Conservation (phyloP, 2,888 invertebrate genomes). For the Encarsia formosa region DNA sequence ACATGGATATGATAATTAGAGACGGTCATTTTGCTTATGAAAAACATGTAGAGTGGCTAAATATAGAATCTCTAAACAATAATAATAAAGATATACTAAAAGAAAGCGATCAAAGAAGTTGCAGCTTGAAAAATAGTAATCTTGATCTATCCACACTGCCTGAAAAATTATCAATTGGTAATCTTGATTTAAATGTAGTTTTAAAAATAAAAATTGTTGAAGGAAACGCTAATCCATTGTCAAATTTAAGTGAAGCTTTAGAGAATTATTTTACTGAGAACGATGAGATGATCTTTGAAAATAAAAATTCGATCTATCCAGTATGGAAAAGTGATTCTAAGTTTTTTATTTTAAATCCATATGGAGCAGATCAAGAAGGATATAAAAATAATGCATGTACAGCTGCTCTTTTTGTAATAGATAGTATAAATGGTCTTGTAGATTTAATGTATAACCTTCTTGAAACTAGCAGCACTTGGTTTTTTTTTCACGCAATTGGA, state of each 20-base stretch:
- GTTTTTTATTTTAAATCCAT: conserved; percentile 44
- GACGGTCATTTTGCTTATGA: conserved; percentile 33
- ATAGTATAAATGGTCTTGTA: conserved; percentile 37
- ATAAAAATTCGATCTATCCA: conserved; percentile 38
- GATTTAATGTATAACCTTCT: conserved; percentile 38
- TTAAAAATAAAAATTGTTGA: conserved; percentile 32
- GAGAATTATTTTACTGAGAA: conserved; percentile 40
- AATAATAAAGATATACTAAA: conserved; percentile 5
- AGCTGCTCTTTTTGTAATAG: conserved; percentile 36
- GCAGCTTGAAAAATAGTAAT: background rate
- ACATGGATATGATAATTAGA: conserved; percentile 17
- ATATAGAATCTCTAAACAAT: conserved; percentile 22
- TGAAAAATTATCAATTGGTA: conserved; percentile 33
- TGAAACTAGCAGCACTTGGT: conserved; percentile 40
- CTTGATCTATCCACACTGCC: conserved; percentile 37
- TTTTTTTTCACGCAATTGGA: conserved; percentile 37
- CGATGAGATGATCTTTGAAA: conserved; percentile 41
- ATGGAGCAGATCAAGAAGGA: conserved; percentile 42
- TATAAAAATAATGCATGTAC: conserved; percentile 37
- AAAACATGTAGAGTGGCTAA: conserved; percentile 35
- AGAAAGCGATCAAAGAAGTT: conserved; percentile 1
- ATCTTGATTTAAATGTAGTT: conserved; percentile 32
- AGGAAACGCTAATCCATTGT: conserved; percentile 41
- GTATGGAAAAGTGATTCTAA: conserved; percentile 37
- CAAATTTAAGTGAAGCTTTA: conserved; percentile 43